Evolutionary conservation across 2,888 invertebrate species (phyloP), one percentile per base, ranked within the genome.

Genomic region (Toxonevra muliebris): DNA sequence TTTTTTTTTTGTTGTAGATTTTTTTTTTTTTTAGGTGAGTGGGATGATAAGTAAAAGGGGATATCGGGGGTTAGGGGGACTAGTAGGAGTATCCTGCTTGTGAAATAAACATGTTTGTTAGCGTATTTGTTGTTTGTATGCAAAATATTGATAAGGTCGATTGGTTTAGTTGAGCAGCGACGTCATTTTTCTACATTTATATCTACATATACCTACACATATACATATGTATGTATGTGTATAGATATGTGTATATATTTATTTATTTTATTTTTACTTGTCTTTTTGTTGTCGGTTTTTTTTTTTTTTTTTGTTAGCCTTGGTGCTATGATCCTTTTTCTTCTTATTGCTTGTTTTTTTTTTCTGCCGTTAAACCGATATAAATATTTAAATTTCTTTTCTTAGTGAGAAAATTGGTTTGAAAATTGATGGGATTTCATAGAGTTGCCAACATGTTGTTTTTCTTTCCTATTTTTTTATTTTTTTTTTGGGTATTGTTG

Each of bases 351-450:
- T 10, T 15, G n/a, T 15, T 48, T 7, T 10, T 45, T 13, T 48
- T 10, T 4, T 13, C 48, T 48, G 48, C 48, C 48, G 10, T 48
- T 48, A 48, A 48, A 48, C 4, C 48, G 48, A 8, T 15, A 48
- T 48, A 48, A 48, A 48, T 48, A 48, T 48, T 48, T 48, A 48
- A 48, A 48, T 48, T 48, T 48, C 48, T 15, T 48, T 48, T 48
- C 15, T 15, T 48, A 48, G 48, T 48, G 48, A 48, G 48, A 48
- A 48, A 48, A 48, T 48, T 48, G 48, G 48, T 7, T 48, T 48
- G 48, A 48, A 48, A 48, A 48, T 48, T 48, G 48, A 48, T 48
- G 48, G 48, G 48, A 48, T 48, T 48, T 48, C 48, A 48, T 15
- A 15, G 48, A 48, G 48, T 48, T 10, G n/a, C 15, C n/a, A 15